These are phyloP conservation scores for Chloropsis cyanopogon DNA, from an alignment of 2,113 vertebrate genomes.

Conservation along the genomic window DNA sequence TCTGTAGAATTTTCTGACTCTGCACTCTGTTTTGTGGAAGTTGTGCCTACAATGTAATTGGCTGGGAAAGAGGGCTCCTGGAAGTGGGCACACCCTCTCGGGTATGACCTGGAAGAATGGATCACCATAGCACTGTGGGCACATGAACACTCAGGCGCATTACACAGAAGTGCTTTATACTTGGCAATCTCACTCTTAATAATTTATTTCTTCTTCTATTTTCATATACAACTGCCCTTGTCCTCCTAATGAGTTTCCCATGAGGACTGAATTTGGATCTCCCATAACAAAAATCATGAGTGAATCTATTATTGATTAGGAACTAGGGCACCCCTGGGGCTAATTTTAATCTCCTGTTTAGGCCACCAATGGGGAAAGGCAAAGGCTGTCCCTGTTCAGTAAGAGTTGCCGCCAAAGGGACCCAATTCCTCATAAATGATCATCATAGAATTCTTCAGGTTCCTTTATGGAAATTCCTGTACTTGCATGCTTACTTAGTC, in stretches of 20 bases:
- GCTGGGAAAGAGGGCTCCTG: not conserved
- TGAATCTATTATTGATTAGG: not conserved
- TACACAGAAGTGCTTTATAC: not conserved
- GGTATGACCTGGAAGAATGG: not conserved
- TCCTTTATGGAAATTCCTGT: not conserved
- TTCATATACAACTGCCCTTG: rapidly evolving
- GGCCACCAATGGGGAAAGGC: not conserved
- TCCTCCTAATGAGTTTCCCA: not conserved
- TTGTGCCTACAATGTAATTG: not conserved
- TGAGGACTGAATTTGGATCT: not conserved
- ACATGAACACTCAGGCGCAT: not conserved
- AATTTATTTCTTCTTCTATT: not conserved
- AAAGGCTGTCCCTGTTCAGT: not conserved
- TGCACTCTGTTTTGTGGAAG: not conserved
- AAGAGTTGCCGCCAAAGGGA: not conserved
- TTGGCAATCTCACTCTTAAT: not conserved
- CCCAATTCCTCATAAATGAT: not conserved
- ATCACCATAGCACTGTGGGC: not conserved
- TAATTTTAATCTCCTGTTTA: not conserved
- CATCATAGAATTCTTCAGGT: not conserved
- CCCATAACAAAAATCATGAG: not conserved
- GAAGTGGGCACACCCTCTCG: not conserved
- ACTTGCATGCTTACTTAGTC: not conserved
- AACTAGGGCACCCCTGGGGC: not conserved
- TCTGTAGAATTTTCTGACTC: not conserved